These are phyloP conservation scores for Steatornis caripensis DNA, from an alignment of 2,113 vertebrate species.

Conservation along the genomic window DNA sequence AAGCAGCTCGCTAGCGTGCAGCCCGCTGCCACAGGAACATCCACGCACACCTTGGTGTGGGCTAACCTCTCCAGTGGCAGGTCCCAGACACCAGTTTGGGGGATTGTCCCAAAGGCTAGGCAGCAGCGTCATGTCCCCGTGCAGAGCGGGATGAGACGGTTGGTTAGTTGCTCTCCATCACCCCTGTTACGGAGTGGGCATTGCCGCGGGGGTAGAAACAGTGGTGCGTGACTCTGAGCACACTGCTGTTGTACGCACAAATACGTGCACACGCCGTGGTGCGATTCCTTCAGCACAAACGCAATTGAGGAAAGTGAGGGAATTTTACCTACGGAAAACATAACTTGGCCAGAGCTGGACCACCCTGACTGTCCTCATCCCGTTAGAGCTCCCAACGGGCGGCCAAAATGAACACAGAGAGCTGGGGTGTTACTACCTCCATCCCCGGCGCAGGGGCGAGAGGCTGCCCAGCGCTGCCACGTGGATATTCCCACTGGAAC, in stretches of 20 bases:
- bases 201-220: not conserved
- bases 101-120: not conserved
- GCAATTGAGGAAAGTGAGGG: not conserved
- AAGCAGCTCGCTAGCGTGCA: not conserved
- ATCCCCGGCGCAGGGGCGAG: accelerated
- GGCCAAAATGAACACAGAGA: not conserved
- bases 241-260: not conserved
- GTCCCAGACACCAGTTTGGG: not conserved
- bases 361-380: not conserved
- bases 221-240: not conserved
- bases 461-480: not conserved
- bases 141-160: not conserved
- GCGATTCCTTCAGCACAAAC: not conserved
- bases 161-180: not conserved
- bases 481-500: not conserved
- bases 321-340: not conserved
- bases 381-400: not conserved
- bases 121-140: not conserved
- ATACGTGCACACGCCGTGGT: accelerated
- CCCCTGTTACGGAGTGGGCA: not conserved
- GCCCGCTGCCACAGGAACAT: accelerated
- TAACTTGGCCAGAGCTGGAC: not conserved
- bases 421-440: not conserved
- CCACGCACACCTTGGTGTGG: accelerated
- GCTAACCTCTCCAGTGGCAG: not conserved